Evolutionary conservation across 2,888 invertebrate genomes (phyloP).

Genomic region (Altica lythri): DNA sequence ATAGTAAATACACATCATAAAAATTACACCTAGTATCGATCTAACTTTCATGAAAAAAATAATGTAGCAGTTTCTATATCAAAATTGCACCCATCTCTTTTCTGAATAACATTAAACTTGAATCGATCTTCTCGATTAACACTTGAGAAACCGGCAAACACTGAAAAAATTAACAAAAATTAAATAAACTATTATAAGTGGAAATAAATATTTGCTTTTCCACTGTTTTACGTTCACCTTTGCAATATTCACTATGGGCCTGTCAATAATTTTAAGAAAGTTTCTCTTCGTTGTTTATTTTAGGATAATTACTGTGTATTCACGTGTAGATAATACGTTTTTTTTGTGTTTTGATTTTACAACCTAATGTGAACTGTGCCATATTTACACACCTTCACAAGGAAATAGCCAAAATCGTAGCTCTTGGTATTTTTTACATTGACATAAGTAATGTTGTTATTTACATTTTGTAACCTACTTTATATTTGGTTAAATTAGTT

Average conservation of each 20-base stretch:
- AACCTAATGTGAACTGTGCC: too few relatives aligned
- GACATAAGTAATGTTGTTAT: too few relatives aligned
- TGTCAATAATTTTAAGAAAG: background rate
- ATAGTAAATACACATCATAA: too few relatives aligned
- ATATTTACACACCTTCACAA: too few relatives aligned
- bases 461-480: too few relatives aligned
- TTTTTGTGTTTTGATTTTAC: background rate
- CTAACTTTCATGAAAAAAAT: too few relatives aligned
- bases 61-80: too few relatives aligned
- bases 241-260: too few relatives aligned
- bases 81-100: background rate
- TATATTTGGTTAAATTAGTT: too few relatives aligned
- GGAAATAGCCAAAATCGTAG: too few relatives aligned
- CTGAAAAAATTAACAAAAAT: constrained; percentile 9
- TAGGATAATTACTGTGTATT: background rate
- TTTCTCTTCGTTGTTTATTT: constrained; percentile 1
- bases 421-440: too few relatives aligned
- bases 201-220: constrained; percentile 18
- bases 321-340: background rate
- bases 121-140: constrained; percentile 13
- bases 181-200: constrained; percentile 13
- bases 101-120: constrained; percentile 15
- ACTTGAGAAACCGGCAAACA: constrained; percentile 11
- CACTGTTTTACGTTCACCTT: background rate
- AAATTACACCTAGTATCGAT: too few relatives aligned